A percentile compares a stretch with the other conserved stretches of the same genome.
Conservation (phyloP, 2,113 vertebrate genomes). For the Serilophus lunatus region DNA sequence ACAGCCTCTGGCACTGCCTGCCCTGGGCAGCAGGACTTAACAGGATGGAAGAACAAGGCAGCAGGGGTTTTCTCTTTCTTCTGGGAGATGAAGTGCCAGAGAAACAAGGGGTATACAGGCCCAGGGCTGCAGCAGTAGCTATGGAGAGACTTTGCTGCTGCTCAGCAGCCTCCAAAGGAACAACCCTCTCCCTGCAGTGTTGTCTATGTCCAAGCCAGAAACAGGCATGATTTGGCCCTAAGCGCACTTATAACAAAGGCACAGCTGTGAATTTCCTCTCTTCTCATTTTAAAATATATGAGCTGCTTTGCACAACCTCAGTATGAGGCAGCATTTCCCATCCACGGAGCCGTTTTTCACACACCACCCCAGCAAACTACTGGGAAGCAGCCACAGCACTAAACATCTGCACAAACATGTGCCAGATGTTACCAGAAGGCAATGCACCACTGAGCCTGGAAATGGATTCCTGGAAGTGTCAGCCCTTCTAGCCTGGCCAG, state of each 20-base stretch:
- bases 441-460: not conserved
- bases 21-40: not conserved
- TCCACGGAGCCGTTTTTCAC: not conserved
- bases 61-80: not conserved
- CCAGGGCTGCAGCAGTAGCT: not conserved
- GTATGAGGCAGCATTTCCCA: conserved; percentile 1
- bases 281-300: not conserved
- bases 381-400: not conserved
- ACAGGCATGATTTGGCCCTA: not conserved
- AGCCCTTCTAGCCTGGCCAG: not conserved
- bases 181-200: not conserved
- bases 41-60: not conserved
- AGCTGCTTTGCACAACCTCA: not conserved
- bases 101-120: not conserved
- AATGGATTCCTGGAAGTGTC: not conserved
- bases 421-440: conserved; percentile 16
- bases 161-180: not conserved
- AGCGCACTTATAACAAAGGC: not conserved
- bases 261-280: conserved; percentile 36
- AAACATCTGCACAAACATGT: not conserved
- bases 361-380: not conserved
- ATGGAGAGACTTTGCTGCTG: not conserved
- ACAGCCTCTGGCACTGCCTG: not conserved
- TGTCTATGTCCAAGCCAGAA: not conserved
- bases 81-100: not conserved